Conservation (phyloP, 1,140 invertebrate genomes). For the Metopolophium dirhodum region DNA sequence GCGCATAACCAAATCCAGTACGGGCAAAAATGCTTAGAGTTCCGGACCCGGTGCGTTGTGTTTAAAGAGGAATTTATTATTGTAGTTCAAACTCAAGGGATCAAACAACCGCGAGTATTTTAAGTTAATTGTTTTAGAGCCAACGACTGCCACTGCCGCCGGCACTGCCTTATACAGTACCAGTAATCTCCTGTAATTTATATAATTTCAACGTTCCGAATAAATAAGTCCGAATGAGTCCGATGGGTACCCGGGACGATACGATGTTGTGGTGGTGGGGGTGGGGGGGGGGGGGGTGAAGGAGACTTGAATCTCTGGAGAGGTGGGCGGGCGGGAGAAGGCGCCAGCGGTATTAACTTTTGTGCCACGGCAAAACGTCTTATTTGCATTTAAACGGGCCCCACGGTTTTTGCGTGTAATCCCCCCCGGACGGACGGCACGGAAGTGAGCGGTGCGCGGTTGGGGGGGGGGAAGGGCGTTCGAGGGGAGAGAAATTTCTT, state of each 20-base stretch:
- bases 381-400: constrained; percentile 55
- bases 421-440: not conserved
- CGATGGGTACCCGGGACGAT: constrained; percentile 28
- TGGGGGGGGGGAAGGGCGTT: not conserved
- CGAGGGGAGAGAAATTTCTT: not conserved
- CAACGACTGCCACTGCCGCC: constrained; percentile 20
- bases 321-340: not conserved
- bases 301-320: not conserved
- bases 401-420: constrained; percentile 46
- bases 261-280: not conserved
- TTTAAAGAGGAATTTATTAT: constrained; percentile 53
- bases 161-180: not conserved
- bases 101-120: constrained; percentile 46
- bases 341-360: not conserved
- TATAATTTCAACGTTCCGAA: constrained; percentile 55
- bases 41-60: not conserved
- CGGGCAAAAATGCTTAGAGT: not conserved
- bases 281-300: not conserved
- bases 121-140: constrained; percentile 53
- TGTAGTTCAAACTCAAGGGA: constrained; percentile 44
- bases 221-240: constrained; percentile 53
- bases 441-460: not conserved
- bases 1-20: not conserved
- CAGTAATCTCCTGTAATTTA: constrained; percentile 53
- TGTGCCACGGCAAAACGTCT: constrained; percentile 39